A percentile compares a stretch with the other conserved stretches of the same genome.
Conservation (phyloP, 2,797 vertebrate species). For the Pelochelys cantorii region DNA sequence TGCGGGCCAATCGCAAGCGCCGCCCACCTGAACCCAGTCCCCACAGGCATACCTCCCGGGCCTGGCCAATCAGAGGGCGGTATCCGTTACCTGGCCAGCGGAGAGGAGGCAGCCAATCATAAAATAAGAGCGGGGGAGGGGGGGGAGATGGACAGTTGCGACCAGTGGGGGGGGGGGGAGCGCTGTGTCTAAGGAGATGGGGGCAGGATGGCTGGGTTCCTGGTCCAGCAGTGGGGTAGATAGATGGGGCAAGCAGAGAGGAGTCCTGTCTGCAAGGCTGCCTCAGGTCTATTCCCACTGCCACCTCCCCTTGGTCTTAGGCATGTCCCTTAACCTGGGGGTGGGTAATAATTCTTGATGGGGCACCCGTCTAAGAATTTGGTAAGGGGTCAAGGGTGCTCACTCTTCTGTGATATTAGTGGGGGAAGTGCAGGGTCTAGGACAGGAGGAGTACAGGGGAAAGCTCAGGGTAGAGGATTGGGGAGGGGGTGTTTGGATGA, state of each 20-base stretch:
- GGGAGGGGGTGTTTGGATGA: too few species aligned
- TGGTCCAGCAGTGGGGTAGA: not conserved
- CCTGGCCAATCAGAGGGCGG: constrained; percentile 46
- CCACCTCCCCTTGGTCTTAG: not conserved
- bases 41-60: not conserved
- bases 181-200: not conserved
- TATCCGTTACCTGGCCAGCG: constrained; percentile 62
- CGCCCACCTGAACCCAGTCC: constrained; percentile 51
- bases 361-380: too few species aligned
- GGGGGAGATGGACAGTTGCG: not conserved
- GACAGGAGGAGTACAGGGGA: too few species aligned
- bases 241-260: not conserved
- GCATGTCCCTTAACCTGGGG: not conserved
- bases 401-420: too few species aligned
- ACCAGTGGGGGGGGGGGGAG: not conserved
- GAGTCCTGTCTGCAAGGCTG: not conserved
- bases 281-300: not conserved
- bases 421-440: too few species aligned
- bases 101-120: constrained; percentile 21
- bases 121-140: not conserved
- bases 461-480: too few species aligned
- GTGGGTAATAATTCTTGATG: too few species aligned
- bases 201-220: not conserved
- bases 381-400: too few species aligned
- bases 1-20: constrained; percentile 18